phyloP scores from a whole-genome alignment of 2,888 invertebrate species.

The Pyrrhia umbra region DNA sequence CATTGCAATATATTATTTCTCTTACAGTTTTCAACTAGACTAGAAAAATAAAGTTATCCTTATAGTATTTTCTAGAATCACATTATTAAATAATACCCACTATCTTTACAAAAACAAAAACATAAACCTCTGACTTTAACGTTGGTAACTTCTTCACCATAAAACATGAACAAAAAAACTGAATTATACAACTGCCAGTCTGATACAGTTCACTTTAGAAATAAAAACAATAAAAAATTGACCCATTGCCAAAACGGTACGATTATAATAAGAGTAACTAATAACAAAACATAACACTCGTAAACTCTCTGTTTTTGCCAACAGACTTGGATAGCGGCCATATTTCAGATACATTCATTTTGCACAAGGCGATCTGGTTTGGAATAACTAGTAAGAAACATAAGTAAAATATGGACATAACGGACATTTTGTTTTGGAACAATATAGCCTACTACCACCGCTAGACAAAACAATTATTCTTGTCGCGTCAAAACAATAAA shows the following conservation, averaged over 20 bases:
- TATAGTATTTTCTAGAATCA: not conserved
- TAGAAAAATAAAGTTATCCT: slow-evolving; percentile 17
- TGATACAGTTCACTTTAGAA: slow-evolving; percentile 3
- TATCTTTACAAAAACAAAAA: not conserved
- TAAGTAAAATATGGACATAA: not conserved
- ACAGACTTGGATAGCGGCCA: slow-evolving; percentile 57
- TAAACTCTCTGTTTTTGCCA: slow-evolving; percentile 56
- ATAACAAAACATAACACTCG: slow-evolving; percentile 48
- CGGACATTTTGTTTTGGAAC: not conserved
- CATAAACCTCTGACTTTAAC: slow-evolving; percentile 12
- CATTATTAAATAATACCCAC: slow-evolving; percentile 1
- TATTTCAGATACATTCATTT: slow-evolving; percentile 40
- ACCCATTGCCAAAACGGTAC: slow-evolving; percentile 42
- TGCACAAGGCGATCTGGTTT: slow-evolving; percentile 28
- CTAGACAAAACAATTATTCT: not conserved
- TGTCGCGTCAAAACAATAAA: not conserved
- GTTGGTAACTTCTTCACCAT: slow-evolving; percentile 41
- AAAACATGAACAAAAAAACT: slow-evolving; percentile 1
- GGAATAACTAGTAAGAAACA: slow-evolving; percentile 18
- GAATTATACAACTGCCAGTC: not conserved
- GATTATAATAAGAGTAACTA: slow-evolving; percentile 40
- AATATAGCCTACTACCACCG: not conserved
- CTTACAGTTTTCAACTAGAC: slow-evolving; percentile 18
- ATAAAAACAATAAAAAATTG: slow-evolving; percentile 32
- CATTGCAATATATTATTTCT: not conserved